These are phyloP conservation scores for Microplitis deprimator DNA, from an alignment of 2,888 invertebrate species.

Conservation along the genomic window DNA sequence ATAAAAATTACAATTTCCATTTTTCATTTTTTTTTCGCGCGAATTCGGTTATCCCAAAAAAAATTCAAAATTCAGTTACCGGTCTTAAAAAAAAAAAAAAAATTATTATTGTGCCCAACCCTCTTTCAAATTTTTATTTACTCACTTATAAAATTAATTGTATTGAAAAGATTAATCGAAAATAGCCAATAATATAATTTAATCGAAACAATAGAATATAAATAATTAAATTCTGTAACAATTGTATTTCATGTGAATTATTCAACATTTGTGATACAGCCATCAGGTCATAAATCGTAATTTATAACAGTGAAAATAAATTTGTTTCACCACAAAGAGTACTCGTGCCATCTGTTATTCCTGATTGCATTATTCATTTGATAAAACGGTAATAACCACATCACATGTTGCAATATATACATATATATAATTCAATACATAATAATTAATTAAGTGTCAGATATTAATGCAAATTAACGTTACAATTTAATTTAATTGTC, in stretches of 20 bases:
- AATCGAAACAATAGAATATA: too few species aligned
- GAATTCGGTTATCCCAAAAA: too few species aligned
- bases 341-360: conserved; percentile 6
- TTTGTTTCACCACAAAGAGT: conserved; percentile 17
- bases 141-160: too few species aligned
- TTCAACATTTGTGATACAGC: not conserved
- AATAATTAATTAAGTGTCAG: not conserved
- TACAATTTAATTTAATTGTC: not conserved
- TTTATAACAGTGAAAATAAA: conserved; percentile 5
- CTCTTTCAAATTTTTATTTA: too few species aligned
- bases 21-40: too few species aligned
- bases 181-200: too few species aligned
- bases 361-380: conserved; percentile 3
- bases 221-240: not conserved
- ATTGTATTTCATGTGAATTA: not conserved
- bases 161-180: too few species aligned
- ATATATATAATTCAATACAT: conserved; percentile 4
- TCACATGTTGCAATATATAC: not conserved
- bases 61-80: too few species aligned
- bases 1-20: too few species aligned
- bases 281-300: conserved; percentile 5
- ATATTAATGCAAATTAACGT: not conserved
- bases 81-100: too few species aligned
- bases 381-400: conserved; percentile 14
- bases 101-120: too few species aligned